Evolutionary conservation across 2,888 invertebrate species (phyloP), one percentile per base, ranked within the genome.

Genomic region (Spodoptera picta): DNA sequence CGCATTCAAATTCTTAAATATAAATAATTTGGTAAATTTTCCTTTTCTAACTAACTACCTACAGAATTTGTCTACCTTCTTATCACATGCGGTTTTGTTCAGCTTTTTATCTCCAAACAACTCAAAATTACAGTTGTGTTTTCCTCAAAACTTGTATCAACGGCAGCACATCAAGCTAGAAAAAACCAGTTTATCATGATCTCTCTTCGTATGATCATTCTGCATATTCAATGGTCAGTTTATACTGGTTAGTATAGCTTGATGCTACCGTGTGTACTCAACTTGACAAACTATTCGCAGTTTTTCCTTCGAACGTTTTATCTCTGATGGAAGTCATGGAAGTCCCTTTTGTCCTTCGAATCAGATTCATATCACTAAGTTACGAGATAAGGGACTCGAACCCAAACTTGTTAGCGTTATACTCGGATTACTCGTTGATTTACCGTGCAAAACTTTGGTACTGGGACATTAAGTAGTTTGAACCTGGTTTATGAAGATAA

Each of bases 371-470:
- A 76, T 69, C 69, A 56, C 24, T 27, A 63, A 61, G 66, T 64
- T 45, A 56, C 10, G 9, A 63, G 78, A 72, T 76, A 76, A 63
- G 69, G 7, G 56, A 72, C 9, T 67, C 52, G 36, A 73, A 60
- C 46, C 57, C 19, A 51, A 75, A 76, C 69, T 77, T 74, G 62
- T 50, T 51, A 44, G 55, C 52, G 58, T 77, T 68, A 58, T 50
- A 24, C 23, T 24, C 27, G 68, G 75, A 71, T 76, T 71, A 76
- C 49, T 61, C 56, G 64, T 78, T 76, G 78, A 76, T 75, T 78
- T 78, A 78, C 48, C 43, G 60, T 12, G 43, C 23, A 41, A 19
- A 60, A 74, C 63, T 76, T 78, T 36, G 52, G 48, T 52, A 54
- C 55, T 19, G 47, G 54, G 78, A 59, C 70, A 60, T 61, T 62